Evolutionary conservation across 2,797 vertebrate species (phyloP), one percentile per base, ranked within the genome.

Genomic region (Myiotriccus ornatus): DNA sequence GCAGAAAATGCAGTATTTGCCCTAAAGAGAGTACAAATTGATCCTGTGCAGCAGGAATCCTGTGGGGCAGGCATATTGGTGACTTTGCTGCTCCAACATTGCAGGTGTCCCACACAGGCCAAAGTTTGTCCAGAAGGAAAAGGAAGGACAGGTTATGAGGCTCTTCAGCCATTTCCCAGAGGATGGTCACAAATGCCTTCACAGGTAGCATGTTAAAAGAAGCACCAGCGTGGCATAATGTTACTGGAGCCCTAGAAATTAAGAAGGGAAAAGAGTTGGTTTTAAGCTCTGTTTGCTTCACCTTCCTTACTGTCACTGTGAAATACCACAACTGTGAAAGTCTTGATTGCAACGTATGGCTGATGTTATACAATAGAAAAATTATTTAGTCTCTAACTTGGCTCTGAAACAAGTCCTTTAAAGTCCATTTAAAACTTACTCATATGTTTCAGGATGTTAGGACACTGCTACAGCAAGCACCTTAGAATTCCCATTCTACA

Each of bases 101-200:
- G 1, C 0, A 0, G 7, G 7, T 49, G 2, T 70, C 10, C n/a
- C 22, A 49, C 1, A 1, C 12, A 49, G 14, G 20, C 1, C 70
- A 14, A 52, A 53, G 22, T 86, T 86, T 73, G 5, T 56, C 50
- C 2, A 6, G 27, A 87, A 59, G 41, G 14, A 84, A 81, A 86
- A 85, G 22, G 28, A 63, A 39, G 41, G 12, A 55, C 21, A 83
- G 14, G n/a, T 47, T 60, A 24, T 32, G 10, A 35, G 71, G 28
- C 5, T 6, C 23, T 87, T 70, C 27, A 67, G 27, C 21, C 14
- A 24, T 88, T 88, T 91, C 53, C 62, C 22, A 34, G 30, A 22
- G 25, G 25, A 73, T 50, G 24, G 24, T 39, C 49, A 57, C 19
- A 81, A 57, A 47, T 43, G 15, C 4, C 4, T 0, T 52, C 25